Evolutionary conservation across 2,113 vertebrate species (phyloP).

Genomic region (Porphyrio hochstetteri): DNA sequence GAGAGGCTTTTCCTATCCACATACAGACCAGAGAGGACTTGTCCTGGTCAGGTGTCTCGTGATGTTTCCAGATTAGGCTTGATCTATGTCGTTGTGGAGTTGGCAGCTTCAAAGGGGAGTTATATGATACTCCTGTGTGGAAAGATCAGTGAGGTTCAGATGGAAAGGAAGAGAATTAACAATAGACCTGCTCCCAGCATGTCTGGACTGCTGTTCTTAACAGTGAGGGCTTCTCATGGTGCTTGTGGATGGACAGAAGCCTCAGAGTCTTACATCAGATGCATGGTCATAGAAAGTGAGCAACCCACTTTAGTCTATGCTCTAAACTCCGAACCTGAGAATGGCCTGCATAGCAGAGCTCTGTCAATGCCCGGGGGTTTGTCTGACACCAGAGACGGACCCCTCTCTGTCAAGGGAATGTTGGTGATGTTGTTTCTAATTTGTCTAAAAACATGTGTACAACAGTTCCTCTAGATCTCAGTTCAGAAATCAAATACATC

Average conservation of each 20-base stretch:
- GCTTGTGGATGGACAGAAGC: neutral
- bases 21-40: neutral
- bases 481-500: neutral
- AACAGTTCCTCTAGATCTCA: neutral
- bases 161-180: neutral
- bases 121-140: neutral
- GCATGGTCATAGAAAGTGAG: neutral
- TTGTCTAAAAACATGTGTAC: neutral
- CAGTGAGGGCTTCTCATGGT: fast-evolving
- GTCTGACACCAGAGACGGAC: neutral
- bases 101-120: neutral
- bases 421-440: neutral
- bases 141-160: neutral
- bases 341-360: neutral
- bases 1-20: neutral
- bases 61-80: neutral
- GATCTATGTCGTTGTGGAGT: neutral
- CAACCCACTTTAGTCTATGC: neutral
- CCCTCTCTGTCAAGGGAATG: fast-evolving
- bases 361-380: neutral
- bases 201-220: neutral
- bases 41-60: neutral
- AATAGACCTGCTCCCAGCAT: neutral
- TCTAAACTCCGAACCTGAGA: neutral
- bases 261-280: neutral